These are phyloP conservation scores for Aplysina aerophoba DNA, from an alignment of 37 sponge, comb jelly and placozoan species.

Conservation along the genomic window DNA sequence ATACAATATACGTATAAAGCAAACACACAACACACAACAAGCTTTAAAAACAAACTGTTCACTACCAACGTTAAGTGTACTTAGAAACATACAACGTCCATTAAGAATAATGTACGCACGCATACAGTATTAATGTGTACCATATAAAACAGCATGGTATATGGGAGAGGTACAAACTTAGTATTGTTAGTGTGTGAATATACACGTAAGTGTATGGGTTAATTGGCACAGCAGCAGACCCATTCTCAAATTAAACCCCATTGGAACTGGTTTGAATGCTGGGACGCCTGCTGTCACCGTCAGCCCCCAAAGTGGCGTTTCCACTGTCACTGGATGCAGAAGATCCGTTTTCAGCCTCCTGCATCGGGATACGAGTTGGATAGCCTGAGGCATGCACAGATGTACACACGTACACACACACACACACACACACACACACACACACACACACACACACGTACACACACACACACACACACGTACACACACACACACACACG, in stretches of 20 bases:
- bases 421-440: background rate
- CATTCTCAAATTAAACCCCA: background rate
- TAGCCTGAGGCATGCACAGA: background rate
- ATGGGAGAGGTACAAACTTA: too few species aligned
- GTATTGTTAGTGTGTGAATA: background rate
- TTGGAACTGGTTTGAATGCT: background rate
- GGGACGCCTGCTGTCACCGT: background rate
- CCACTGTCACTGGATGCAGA: slow-evolving; percentile 3
- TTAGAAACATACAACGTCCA: too few species aligned
- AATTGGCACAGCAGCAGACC: background rate
- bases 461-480: background rate
- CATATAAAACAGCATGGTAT: too few species aligned
- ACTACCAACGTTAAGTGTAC: too few species aligned
- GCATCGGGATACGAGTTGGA: background rate
- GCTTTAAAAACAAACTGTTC: too few species aligned
- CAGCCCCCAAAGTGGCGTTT: background rate
- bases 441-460: background rate
- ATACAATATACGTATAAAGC: too few species aligned
- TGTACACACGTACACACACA: background rate
- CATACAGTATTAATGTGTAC: too few species aligned
- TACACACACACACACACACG: slow-evolving; percentile 22
- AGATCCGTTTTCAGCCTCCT: background rate
- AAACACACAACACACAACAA: too few species aligned
- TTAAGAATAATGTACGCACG: too few species aligned
- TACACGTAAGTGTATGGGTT: background rate